phyloP scores from a whole-genome alignment of 2,113 vertebrate genomes.

The Butorides virescens region DNA sequence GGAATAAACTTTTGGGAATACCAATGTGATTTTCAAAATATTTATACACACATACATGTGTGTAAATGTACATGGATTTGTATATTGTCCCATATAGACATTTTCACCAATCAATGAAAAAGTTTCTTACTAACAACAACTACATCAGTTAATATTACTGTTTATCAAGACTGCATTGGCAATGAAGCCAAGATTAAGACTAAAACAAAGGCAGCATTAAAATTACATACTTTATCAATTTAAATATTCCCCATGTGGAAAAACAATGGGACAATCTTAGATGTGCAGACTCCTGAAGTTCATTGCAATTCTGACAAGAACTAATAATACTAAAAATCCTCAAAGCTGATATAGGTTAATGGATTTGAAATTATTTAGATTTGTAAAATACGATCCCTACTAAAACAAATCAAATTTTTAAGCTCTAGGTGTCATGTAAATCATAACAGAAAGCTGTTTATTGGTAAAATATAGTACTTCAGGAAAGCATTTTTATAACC shows the following conservation, averaged over 20 bases:
- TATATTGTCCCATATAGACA: background rate
- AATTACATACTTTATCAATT: background rate
- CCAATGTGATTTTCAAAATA: background rate
- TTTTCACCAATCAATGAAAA: background rate
- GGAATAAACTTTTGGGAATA: background rate
- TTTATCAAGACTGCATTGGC: background rate
- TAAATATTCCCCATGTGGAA: background rate
- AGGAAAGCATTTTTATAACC: background rate
- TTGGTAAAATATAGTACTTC: background rate
- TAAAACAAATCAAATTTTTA: background rate
- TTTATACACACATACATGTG: background rate
- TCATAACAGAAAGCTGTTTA: background rate
- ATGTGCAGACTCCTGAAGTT: background rate
- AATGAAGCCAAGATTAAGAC: background rate
- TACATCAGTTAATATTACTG: background rate
- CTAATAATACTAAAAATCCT: background rate
- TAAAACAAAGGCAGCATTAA: background rate
- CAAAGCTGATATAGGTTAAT: background rate
- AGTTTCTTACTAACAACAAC: background rate
- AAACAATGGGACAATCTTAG: background rate
- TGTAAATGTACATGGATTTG: background rate
- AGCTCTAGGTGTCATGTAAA: background rate
- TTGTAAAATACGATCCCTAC: background rate
- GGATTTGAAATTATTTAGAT: background rate
- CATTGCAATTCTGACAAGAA: background rate